These are phyloP conservation scores for Sebastes cheni DNA, from an alignment of 2,797 vertebrate species.

Conservation along the genomic window DNA sequence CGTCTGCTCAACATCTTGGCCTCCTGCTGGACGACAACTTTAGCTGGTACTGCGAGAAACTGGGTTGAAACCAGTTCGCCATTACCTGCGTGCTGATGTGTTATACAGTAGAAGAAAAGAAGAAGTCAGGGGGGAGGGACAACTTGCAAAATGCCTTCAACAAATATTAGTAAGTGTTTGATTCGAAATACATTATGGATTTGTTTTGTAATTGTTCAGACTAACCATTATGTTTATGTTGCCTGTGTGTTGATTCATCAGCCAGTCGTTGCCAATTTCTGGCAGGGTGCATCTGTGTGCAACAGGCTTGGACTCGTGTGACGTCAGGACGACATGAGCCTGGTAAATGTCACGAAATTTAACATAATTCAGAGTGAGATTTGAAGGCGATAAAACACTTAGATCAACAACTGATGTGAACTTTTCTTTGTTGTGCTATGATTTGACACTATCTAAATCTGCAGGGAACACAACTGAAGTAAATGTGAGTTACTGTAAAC, in stretches of 20 bases:
- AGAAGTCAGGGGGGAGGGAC: not conserved
- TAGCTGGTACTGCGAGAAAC: not conserved
- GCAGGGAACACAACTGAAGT: too few relatives aligned
- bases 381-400: too few relatives aligned
- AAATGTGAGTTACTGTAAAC: too few relatives aligned
- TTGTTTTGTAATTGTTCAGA: too few relatives aligned
- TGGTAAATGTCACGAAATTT: not conserved
- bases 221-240: not conserved
- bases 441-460: too few relatives aligned
- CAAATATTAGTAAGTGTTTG: too few relatives aligned
- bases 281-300: not conserved
- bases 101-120: not conserved
- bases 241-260: not conserved
- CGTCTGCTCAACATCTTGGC: not conserved
- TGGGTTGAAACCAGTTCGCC: not conserved
- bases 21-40: not conserved
- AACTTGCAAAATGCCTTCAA: not conserved
- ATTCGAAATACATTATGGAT: too few relatives aligned
- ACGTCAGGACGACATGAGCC: not conserved
- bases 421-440: too few relatives aligned
- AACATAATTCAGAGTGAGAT: not conserved
- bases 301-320: not conserved
- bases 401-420: too few relatives aligned
- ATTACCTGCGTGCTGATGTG: not conserved
- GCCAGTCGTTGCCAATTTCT: not conserved